These are phyloP conservation scores for Lerema accius DNA, from an alignment of 1,140 invertebrate genomes.

Conservation along the genomic window DNA sequence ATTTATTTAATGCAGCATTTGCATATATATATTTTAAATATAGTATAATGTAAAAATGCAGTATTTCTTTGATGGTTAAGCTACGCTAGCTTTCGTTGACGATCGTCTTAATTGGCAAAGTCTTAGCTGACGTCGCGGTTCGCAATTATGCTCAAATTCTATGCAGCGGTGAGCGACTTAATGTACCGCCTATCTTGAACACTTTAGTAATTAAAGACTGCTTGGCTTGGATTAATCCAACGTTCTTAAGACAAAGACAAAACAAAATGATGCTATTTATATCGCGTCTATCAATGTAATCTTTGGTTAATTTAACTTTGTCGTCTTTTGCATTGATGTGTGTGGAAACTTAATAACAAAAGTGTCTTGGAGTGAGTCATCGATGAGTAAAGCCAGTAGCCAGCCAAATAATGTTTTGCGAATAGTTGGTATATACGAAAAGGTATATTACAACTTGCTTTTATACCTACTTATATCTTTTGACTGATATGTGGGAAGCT, in stretches of 20 bases:
- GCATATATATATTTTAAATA: no score
- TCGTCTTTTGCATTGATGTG: no score
- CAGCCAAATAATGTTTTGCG: no score
- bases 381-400: no score
- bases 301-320: background rate
- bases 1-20: no score
- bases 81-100: conserved; percentile 53
- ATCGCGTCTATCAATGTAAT: background rate
- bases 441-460: no score
- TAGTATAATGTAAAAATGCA: background rate
- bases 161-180: conserved; percentile 45
- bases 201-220: conserved; percentile 31
- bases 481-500: no score
- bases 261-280: background rate
- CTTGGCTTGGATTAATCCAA: conserved; percentile 13
- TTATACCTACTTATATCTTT: no score
- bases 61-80: background rate
- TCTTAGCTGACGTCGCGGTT: conserved; percentile 76
- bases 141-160: conserved; percentile 66
- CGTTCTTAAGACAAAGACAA: conserved; percentile 8
- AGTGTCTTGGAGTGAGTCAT: no score
- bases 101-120: conserved; percentile 77
- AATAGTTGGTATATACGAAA: no score
- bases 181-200: conserved; percentile 24
- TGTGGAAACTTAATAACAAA: no score